Evolutionary conservation across 2,113 vertebrate species (phyloP).

Genomic region (Upupa epops): DNA sequence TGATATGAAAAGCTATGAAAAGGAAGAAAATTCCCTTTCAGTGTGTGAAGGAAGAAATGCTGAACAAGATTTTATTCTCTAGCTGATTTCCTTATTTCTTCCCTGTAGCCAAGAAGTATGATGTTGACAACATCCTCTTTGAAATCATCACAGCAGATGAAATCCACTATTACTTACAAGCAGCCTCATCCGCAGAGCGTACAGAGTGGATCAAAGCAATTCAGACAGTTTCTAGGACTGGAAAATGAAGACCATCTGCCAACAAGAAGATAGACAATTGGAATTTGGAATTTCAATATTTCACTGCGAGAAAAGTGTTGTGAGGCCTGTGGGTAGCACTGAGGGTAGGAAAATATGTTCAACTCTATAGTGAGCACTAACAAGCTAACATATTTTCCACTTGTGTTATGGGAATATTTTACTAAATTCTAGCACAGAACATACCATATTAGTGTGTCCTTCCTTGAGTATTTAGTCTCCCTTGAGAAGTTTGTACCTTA

Average conservation of each 20-base stretch:
- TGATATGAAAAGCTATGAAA: background rate
- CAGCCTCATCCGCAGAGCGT: slow-evolving; percentile 85
- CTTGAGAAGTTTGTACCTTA: background rate
- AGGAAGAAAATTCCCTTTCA: background rate
- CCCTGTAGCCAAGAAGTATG: slow-evolving; percentile 83
- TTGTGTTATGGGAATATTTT: background rate
- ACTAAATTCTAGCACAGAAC: background rate
- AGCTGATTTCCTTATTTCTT: slow-evolving; percentile 1
- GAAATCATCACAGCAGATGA: slow-evolving; percentile 98
- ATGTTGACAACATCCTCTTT: slow-evolving; percentile 89
- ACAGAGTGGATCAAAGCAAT: slow-evolving; percentile 95
- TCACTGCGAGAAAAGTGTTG: background rate
- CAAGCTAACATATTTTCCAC: slow-evolving; percentile 7
- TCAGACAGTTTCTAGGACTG: slow-evolving; percentile 85
- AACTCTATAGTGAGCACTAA: background rate
- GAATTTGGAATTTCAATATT: background rate
- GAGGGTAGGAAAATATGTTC: background rate
- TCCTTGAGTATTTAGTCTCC: background rate
- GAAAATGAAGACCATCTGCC: slow-evolving; percentile 78
- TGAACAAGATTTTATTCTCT: background rate
- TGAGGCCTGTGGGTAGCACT: background rate
- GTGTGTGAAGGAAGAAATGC: background rate
- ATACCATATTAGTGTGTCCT: background rate
- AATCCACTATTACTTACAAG: slow-evolving; percentile 90
- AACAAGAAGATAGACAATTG: background rate